Percentiles rank a stretch among this genome's conserved stretches.
Evolutionary conservation across 2,797 vertebrate species (phyloP).

Genomic region (Aselliscus stoliczkanus): DNA sequence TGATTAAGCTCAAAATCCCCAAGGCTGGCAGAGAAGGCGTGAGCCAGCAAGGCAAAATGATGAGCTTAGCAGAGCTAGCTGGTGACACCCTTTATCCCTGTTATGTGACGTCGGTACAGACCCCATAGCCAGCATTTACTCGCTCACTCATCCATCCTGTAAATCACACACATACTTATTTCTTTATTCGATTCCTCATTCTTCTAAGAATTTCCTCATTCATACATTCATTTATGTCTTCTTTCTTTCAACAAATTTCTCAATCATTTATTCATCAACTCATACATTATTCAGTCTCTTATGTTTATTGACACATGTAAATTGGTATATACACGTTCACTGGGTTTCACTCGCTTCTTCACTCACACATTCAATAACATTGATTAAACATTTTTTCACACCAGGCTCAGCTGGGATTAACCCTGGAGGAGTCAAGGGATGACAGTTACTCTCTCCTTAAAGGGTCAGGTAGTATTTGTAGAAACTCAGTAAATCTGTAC

Average conservation of each 20-base stretch:
- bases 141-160: background rate
- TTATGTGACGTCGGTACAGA: background rate
- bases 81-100: background rate
- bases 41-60: background rate
- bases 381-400: background rate
- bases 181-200: background rate
- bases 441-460: background rate
- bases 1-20: slow-evolving; percentile 24
- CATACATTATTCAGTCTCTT: background rate
- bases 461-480: background rate
- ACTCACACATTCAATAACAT: background rate
- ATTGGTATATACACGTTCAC: too few relatives aligned
- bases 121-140: background rate
- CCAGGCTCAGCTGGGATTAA: background rate
- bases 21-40: background rate
- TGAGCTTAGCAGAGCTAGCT: background rate
- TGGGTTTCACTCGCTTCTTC: background rate
- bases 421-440: background rate
- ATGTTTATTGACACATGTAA: background rate
- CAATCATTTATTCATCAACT: background rate
- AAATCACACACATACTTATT: background rate
- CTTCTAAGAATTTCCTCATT: background rate
- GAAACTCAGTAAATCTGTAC: background rate
- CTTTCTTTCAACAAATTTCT: background rate
- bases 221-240: background rate